These are phyloP conservation scores for Chiloscyllium plagiosum DNA, from an alignment of 2,113 vertebrate genomes.

Conservation along the genomic window DNA sequence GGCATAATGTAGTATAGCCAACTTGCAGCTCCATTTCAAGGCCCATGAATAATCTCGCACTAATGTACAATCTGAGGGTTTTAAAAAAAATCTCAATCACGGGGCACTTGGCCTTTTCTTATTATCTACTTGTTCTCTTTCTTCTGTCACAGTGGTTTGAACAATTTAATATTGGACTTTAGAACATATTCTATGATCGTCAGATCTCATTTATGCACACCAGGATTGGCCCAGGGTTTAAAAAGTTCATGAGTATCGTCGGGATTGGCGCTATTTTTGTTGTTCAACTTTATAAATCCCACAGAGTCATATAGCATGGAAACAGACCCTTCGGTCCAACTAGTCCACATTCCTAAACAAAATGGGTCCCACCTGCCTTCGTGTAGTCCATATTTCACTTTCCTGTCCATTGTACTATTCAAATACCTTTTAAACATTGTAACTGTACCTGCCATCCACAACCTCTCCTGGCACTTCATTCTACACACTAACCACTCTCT, in stretches of 20 bases:
- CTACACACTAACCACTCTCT: no score
- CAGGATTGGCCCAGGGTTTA: neutral
- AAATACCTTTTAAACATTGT: no score
- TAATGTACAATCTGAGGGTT: neutral
- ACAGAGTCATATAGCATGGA: no score
- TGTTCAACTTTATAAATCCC: neutral
- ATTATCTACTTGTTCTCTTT: neutral
- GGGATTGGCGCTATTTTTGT: neutral
- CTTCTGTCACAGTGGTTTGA: neutral
- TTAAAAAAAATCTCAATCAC: constrained; percentile 4
- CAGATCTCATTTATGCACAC: neutral
- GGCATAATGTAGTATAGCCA: constrained; percentile 21
- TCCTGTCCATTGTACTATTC: no score
- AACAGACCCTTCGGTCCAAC: no score
- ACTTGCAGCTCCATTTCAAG: constrained; percentile 25
- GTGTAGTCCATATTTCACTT: no score
- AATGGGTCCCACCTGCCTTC: no score
- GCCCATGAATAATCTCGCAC: constrained; percentile 24
- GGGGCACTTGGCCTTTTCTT: neutral
- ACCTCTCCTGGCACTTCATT: no score
- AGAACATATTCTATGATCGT: neutral
- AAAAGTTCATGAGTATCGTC: neutral
- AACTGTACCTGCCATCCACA: no score
- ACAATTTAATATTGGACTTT: constrained; percentile 3
- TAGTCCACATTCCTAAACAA: no score